These are phyloP conservation scores for Thymelicus lineola DNA, from an alignment of 2,888 invertebrate genomes.

Conservation along the genomic window DNA sequence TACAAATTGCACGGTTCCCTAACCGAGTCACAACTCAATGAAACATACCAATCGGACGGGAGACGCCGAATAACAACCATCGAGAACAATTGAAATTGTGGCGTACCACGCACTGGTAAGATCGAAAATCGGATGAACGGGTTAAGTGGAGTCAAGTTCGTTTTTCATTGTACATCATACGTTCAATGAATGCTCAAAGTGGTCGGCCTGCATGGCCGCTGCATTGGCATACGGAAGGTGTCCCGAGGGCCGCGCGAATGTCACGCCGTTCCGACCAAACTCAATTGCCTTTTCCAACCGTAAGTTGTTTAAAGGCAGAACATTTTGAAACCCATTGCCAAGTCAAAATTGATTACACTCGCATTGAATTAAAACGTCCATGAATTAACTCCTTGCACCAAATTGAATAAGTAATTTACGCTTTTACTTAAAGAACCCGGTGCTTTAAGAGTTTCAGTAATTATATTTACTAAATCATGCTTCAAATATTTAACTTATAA, in stretches of 20 bases:
- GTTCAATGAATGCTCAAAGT: slow-evolving; percentile 35
- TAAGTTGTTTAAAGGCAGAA: slow-evolving; percentile 37
- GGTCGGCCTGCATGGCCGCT: slow-evolving; percentile 17
- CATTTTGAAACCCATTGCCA: slow-evolving; percentile 37
- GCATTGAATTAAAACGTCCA: slow-evolving; percentile 39
- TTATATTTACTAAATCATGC: slow-evolving; percentile 31
- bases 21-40: slow-evolving; percentile 36
- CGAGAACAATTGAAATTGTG: slow-evolving; percentile 11
- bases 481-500: slow-evolving; percentile 2
- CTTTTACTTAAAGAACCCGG: slow-evolving; percentile 38
- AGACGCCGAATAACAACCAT: slow-evolving; percentile 28
- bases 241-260: slow-evolving; percentile 32
- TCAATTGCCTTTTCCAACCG: slow-evolving; percentile 29
- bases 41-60: slow-evolving; percentile 32
- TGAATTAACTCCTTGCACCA: slow-evolving; percentile 39
- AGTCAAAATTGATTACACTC: slow-evolving; percentile 38
- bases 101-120: slow-evolving; percentile 18
- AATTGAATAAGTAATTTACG: slow-evolving; percentile 38
- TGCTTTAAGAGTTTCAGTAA: slow-evolving; percentile 37
- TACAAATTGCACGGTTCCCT: slow-evolving; percentile 36
- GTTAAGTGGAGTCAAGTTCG: slow-evolving; percentile 16
- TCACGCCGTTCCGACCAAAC: slow-evolving; percentile 20
- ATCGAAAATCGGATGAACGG: slow-evolving; percentile 25
- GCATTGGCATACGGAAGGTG: slow-evolving; percentile 32
- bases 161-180: slow-evolving; percentile 29